Evolutionary conservation across 2,113 vertebrate genomes (phyloP).

Genomic region (Microcebus murinus): DNA sequence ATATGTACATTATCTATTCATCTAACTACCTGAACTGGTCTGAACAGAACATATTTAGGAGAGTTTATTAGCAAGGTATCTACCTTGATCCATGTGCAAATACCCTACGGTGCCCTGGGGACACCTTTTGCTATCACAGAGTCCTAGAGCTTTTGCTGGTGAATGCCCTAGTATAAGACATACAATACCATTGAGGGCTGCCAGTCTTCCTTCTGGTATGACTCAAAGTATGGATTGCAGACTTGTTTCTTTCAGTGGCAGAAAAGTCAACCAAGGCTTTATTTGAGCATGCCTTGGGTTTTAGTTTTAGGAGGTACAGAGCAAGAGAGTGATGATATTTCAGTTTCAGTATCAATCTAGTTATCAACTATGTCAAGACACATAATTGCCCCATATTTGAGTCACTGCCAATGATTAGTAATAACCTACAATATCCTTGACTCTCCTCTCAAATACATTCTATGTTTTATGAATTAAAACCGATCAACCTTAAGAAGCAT

Average conservation of each 20-base stretch:
- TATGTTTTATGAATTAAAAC: conserved; percentile 67
- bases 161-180: neutral
- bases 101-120: neutral
- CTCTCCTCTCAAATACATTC: conserved; percentile 52
- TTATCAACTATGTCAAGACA: conserved; percentile 62
- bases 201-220: neutral
- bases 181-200: neutral
- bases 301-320: conserved; percentile 38
- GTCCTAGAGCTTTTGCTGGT: neutral
- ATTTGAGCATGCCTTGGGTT: neutral
- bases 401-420: conserved; percentile 33
- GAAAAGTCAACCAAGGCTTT: neutral
- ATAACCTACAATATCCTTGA: conserved; percentile 48
- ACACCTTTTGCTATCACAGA: neutral
- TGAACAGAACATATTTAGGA: conserved; percentile 10
- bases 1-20: neutral
- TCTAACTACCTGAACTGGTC: neutral
- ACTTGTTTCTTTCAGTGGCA: neutral
- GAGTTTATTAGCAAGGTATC: neutral
- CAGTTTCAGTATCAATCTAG: conserved; percentile 45
- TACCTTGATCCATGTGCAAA: neutral
- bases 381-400: conserved; percentile 51
- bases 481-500: neutral
- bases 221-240: neutral
- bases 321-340: conserved; percentile 48